Evolutionary conservation across 2,113 vertebrate genomes (phyloP), one percentile per base, ranked within the genome.

Genomic region (Corydoras sp.): DNA sequence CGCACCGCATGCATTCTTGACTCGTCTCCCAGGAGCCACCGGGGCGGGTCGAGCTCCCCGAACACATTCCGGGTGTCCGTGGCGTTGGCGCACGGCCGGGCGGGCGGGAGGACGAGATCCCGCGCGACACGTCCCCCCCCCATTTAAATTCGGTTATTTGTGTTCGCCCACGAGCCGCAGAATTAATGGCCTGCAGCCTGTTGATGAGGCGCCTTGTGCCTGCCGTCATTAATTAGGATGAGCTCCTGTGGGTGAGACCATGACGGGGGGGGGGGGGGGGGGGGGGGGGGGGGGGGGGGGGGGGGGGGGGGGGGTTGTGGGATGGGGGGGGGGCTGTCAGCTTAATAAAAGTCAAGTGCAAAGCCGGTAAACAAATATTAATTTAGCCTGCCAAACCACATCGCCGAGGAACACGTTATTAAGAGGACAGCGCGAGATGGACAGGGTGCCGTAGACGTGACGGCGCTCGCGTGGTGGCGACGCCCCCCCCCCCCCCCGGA

Each of bases 111-210:
- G n/a, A n/a, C n/a, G n/a, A 56, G 7, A 56, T n/a, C 54, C 14
- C 54, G n/a, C 5, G 54, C 14, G 54, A 14, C 54, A 56, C 54
- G 14, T 14, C 12, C 5, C 54, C n/a, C 54, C 54, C n/a, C n/a
- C n/a, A 56, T 56, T 56, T 56, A 56, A n/a, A n/a, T 56, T 56
- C 7, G 6, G n/a, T 56, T 56, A 56, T 56, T 56, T 56, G n/a
- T 56, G 54, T 56, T 56, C 13, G 12, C 14, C 12, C 14, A 56
- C 54, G 5, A n/a, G 54, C 54, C 6, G 3, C 12, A 56, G 54
- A 56, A 56, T 56, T 56, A n/a, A 56, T n/a, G 54, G n/a, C 32
- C 12, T 13, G 54, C 12, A n/a, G 54, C 54, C 54, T 14, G 54
- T 56, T n/a, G 54, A 56, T 56, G 54, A 56, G 54, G 12, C 54